Base-by-base conservation (phyloP, 2,888 invertebrate species). In the Morpho deidamia region DNA sequence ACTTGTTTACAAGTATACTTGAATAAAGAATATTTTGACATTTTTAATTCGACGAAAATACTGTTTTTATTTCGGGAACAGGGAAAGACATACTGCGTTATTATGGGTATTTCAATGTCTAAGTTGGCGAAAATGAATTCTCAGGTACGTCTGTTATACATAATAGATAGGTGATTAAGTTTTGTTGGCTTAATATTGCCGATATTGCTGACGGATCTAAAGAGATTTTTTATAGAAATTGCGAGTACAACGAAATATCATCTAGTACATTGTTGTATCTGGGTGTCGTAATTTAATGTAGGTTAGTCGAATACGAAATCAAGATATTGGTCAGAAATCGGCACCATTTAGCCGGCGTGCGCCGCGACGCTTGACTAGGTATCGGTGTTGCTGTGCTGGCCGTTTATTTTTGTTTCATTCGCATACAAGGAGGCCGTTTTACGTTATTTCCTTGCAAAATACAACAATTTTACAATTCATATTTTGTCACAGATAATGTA, bases 301-400 rank as follows among this genome's bases (percentile, higher is more conserved):
- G 62, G 62, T 62, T 62, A 65, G 44, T 57, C 59, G 57, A 61
- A 68, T 71, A 66, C 70, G 73, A 71, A 76, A 74, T 70, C 68
- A 58, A 66, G 67, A 67, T 67, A 67, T 64, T 62, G 63, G 57
- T 63, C 64, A 67, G 67, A 65, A 67, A 68, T 67, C 59, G 69
- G 65, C 70, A 69, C 67, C 68, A 72, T 65, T 69, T 68, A 63
- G 66, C 60, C 64, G 66, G 67, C 67, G 74, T 64, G 68, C 65
- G 66, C 64, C 70, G 78, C 59, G 69, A 60, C 81, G 84, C 82
- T 71, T 73, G 76, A 80, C 63, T 71, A 71, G 68, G 38, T 71
- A 86, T 72, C 75, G 71, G 76, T 80, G 84, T 66, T 80, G 74
- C 68, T 61, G 54, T 55, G 59, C 55, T 52, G 39, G 53, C 49